Conservation (phyloP, 2,888 invertebrate genomes). For the Drosophila setosimentum region DNA sequence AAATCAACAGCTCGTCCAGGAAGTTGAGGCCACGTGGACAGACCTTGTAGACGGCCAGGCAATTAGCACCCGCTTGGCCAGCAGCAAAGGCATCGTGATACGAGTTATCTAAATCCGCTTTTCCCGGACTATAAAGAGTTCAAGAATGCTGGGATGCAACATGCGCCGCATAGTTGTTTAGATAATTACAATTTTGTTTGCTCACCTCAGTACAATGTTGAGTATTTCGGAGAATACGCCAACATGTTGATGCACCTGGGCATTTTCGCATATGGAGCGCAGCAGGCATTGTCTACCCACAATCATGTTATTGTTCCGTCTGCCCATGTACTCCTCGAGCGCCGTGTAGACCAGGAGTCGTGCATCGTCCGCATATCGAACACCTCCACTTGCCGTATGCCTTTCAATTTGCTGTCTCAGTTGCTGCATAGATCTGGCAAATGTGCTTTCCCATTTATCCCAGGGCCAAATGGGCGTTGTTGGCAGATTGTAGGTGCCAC, state of each 20-base stretch:
- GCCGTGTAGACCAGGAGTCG: constrained; percentile 78
- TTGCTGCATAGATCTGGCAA: constrained; percentile 71
- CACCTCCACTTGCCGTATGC: constrained; percentile 51
- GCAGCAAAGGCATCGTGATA: constrained; percentile 88
- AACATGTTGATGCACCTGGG: constrained; percentile 75
- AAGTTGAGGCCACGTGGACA: constrained; percentile 88
- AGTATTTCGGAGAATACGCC: constrained; percentile 80
- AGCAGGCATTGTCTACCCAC: constrained; percentile 77
- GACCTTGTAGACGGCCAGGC: constrained; percentile 87
- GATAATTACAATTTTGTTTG: constrained; percentile 30
- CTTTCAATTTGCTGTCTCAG: constrained; percentile 61
- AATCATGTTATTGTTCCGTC: constrained; percentile 39
- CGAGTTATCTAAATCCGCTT: constrained; percentile 85
- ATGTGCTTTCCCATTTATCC: constrained; percentile 82
- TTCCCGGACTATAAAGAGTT: constrained; percentile 69
- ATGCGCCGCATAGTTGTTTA: neutral
- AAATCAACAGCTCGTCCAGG: constrained; percentile 85
- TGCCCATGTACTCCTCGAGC: constrained; percentile 77
- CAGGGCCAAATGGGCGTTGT: constrained; percentile 78
- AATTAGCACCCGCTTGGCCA: constrained; percentile 89
- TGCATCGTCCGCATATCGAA: constrained; percentile 76
- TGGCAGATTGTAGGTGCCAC: constrained; percentile 78
- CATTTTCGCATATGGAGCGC: constrained; percentile 83
- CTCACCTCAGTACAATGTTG: constrained; percentile 80
- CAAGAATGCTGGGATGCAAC: constrained; percentile 1